Evolutionary conservation across 2,797 vertebrate genomes (phyloP), one percentile per base, ranked within the genome.

Genomic region (Steatocranus sp.): DNA sequence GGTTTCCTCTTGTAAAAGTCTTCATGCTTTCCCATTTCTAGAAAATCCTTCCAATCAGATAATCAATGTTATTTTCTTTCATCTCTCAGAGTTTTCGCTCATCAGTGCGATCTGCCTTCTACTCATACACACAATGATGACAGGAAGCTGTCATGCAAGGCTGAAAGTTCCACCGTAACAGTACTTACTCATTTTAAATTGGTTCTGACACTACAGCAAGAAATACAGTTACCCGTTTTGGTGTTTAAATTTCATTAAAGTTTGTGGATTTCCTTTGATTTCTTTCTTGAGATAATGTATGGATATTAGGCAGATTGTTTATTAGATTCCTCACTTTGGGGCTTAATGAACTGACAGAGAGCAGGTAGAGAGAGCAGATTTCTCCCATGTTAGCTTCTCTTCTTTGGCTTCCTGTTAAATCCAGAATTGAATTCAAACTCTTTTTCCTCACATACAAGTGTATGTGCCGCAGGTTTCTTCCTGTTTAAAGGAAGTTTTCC

Each of bases 261-360:
- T 23, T 41, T 23, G 34, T 41, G 20, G 61, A 10, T 41, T 66
- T 41, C 56, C 30, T 34, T 58, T n/a, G 17, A 34, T 34, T 6
- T 34, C 30, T n/a, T 0, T 25, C 20, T 17, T 68, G 36, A 68
- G 12, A 25, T 25, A 23, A 41, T 2, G 0, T 15, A 23, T 41
- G 61, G 36, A 41, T 11, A 27, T 7, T 70, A 25, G 38, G 63
- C 20, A 68, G 63, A 18, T 68, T 17, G 14, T 25, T 68, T 43
- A 17, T 4, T 43, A 23, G 20, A 68, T 18, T 70, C 66, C 9
- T 27, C 15, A 70, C 66, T 27, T 25, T 11, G 15, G 23, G 38
- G 6, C 38, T 46, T 2, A 70, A 61, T 61, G 30, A 11, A 18
- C 56, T n/a, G 32, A 61, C 56, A 20, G 30, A 11, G 15, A 61